phyloP scores from a whole-genome alignment of 2,797 vertebrate species.

The Avahi laniger region DNA sequence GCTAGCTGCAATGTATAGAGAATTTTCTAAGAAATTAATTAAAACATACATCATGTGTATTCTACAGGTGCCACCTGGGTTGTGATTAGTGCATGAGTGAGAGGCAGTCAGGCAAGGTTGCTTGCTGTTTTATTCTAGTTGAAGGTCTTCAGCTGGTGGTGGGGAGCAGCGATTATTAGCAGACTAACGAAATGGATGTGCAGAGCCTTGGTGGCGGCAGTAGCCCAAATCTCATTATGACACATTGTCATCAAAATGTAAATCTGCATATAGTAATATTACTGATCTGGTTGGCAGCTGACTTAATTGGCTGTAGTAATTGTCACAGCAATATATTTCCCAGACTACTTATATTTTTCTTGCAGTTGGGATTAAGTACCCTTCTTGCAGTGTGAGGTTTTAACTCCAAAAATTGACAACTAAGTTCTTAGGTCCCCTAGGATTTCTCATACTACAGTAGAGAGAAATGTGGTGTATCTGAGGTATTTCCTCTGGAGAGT shows the following conservation, averaged over 20 bases:
- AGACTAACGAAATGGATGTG: background rate
- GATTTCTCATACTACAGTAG: background rate
- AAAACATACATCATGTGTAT: background rate
- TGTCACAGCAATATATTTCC: background rate
- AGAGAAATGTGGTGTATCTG: background rate
- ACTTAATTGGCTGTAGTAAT: background rate
- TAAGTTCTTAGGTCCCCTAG: background rate
- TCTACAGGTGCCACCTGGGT: background rate
- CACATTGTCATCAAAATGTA: background rate
- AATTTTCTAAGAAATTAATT: conserved; percentile 18
- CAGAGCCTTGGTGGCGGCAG: background rate
- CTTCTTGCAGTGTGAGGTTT: background rate
- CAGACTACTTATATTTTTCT: background rate
- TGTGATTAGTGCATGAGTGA: conserved; percentile 12
- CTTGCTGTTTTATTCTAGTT: fast-evolving
- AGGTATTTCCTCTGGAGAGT: background rate
- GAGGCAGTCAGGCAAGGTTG: background rate
- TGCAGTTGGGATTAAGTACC: background rate
- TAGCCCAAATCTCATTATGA: background rate
- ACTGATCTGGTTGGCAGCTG: background rate
- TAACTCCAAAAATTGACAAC: background rate
- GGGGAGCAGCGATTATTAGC: background rate
- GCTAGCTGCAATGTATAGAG: background rate
- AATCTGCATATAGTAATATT: background rate
- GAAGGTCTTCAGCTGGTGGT: background rate